Conservation (phyloP, 2,888 invertebrate species). For the Orthosia gracilis region DNA sequence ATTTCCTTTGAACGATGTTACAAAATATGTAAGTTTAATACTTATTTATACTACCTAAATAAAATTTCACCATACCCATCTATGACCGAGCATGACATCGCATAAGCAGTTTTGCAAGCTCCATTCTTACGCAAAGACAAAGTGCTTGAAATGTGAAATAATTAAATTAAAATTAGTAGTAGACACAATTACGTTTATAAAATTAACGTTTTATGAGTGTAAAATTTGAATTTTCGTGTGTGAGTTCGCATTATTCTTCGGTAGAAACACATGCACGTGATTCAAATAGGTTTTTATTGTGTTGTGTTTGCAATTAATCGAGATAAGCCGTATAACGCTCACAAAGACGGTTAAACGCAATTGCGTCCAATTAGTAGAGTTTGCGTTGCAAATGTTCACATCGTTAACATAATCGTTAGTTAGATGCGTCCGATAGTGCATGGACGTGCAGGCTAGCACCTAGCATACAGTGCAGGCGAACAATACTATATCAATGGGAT, state of each 20-base stretch:
- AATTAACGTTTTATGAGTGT: constrained; percentile 44
- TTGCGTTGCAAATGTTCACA: constrained; percentile 84
- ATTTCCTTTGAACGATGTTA: constrained; percentile 26
- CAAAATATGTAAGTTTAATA: constrained; percentile 31
- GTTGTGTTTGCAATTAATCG: constrained; percentile 77
- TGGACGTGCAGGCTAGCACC: constrained; percentile 63
- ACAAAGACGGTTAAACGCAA: constrained; percentile 85
- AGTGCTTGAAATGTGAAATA: constrained; percentile 56
- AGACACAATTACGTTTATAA: constrained; percentile 52
- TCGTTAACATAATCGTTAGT: constrained; percentile 83
- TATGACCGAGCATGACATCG: constrained; percentile 66
- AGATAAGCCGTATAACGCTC: constrained; percentile 79
- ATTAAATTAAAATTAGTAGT: constrained; percentile 49
- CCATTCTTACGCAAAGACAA: constrained; percentile 66
- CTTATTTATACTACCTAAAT: constrained; percentile 39
- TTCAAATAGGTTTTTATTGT: constrained; percentile 79
- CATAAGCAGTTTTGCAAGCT: constrained; percentile 66
- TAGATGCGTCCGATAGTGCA: constrained; percentile 73
- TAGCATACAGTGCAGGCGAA: constrained; percentile 60
- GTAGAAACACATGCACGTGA: constrained; percentile 67
- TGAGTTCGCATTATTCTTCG: constrained; percentile 44
- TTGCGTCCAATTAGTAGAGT: constrained; percentile 85
- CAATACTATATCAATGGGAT: constrained; percentile 71
- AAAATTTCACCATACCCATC: constrained; percentile 53
- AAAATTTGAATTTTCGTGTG: constrained; percentile 38